phyloP scores from a whole-genome alignment of 2,888 invertebrate species.

The Calameuta filiformis region DNA sequence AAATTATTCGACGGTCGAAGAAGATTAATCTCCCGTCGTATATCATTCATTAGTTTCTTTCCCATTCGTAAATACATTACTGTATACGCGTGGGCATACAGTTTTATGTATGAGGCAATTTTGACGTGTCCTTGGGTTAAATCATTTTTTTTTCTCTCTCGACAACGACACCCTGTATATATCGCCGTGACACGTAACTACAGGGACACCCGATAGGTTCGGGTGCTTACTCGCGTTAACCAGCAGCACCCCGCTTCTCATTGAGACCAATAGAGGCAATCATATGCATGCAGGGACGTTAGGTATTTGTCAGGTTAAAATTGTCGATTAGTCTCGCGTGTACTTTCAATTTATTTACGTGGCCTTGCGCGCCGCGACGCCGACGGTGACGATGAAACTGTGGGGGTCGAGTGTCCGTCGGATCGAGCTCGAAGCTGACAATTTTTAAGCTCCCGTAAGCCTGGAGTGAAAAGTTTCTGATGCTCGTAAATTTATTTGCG shows the following conservation, averaged over 20 bases:
- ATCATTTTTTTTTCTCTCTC: constrained; percentile 1
- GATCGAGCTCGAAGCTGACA: background rate
- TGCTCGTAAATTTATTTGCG: background rate
- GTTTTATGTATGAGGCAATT: too few species aligned
- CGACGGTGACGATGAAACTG: background rate
- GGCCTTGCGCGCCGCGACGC: constrained; percentile 23
- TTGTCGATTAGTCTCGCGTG: constrained; percentile 42
- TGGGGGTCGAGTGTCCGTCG: too few species aligned
- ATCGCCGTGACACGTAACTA: background rate
- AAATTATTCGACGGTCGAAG: background rate
- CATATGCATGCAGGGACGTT: constrained; percentile 35
- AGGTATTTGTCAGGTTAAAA: constrained; percentile 27
- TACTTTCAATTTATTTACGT: constrained; percentile 41
- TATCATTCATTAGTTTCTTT: background rate
- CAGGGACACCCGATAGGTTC: background rate
- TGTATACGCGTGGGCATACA: too few species aligned
- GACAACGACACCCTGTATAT: background rate
- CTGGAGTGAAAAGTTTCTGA: background rate
- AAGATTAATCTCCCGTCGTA: background rate
- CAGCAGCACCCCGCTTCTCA: constrained; percentile 45
- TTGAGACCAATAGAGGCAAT: constrained; percentile 55
- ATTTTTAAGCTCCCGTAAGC: background rate
- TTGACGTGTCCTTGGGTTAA: background rate
- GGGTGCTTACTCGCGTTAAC: constrained; percentile 29
- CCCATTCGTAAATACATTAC: background rate